Percentiles rank a stretch among this genome's conserved stretches.
phyloP scores from a whole-genome alignment of 2,797 vertebrate genomes.

The Octomys mimax region DNA sequence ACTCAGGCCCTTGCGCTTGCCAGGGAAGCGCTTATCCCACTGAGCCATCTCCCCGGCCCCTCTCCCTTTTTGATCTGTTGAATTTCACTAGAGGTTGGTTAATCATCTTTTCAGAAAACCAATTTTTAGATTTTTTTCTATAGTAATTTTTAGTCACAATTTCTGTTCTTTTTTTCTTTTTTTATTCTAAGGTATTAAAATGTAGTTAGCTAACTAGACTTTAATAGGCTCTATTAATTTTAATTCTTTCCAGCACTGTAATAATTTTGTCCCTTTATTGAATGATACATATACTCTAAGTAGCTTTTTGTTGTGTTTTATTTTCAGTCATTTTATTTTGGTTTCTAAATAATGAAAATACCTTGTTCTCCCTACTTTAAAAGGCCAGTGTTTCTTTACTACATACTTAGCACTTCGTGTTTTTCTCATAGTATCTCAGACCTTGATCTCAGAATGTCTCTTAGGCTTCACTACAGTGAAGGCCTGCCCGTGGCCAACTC shows the following conservation, averaged over 20 bases:
- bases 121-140: background rate
- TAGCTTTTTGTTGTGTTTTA: background rate
- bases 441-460: background rate
- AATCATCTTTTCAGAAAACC: slow-evolving; percentile 18
- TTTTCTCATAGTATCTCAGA: background rate
- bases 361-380: background rate
- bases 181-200: background rate
- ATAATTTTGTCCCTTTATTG: background rate
- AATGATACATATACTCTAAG: background rate
- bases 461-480: background rate
- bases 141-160: slow-evolving; percentile 2
- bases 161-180: background rate
- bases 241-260: background rate
- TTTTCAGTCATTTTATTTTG: background rate
- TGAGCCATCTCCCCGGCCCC: no score
- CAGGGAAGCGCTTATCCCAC: no score
- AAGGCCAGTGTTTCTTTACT: background rate
- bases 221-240: background rate
- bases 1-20: no score
- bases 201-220: background rate
- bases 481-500: background rate
- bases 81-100: background rate
- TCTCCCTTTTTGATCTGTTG: background rate
- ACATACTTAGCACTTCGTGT: background rate
- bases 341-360: background rate